A percentile compares a stretch with the other conserved stretches of the same genome.
Evolutionary conservation across 2,888 invertebrate genomes (phyloP).

Genomic region (Trisateles emortualis): DNA sequence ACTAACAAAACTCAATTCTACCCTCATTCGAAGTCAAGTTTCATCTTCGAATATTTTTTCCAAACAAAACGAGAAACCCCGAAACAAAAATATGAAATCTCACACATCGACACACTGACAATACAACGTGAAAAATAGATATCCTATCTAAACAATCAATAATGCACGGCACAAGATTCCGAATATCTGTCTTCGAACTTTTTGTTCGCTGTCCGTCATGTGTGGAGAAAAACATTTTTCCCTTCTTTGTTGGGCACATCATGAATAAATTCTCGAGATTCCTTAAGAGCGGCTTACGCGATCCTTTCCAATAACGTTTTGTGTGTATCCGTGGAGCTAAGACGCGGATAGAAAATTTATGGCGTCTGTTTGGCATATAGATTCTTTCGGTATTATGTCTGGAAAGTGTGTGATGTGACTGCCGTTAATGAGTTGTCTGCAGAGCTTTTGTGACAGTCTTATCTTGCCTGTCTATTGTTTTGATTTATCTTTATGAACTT

Average conservation of each 20-base stretch:
- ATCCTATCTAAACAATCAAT: slow-evolving; percentile 41
- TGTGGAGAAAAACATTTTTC: slow-evolving; percentile 37
- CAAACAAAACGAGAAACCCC: slow-evolving; percentile 5
- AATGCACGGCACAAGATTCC: slow-evolving; percentile 34
- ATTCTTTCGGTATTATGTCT: slow-evolving; percentile 4
- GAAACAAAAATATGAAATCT: slow-evolving; percentile 10
- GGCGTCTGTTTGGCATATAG: slow-evolving; percentile 13
- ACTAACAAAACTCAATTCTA: background rate
- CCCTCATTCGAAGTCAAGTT: background rate
- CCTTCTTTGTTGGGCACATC: slow-evolving; percentile 53
- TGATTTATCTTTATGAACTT: no score
- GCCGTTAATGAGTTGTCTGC: background rate
- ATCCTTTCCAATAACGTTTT: slow-evolving; percentile 56
- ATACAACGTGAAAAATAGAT: slow-evolving; percentile 22
- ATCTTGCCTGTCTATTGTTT: background rate
- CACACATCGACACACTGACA: slow-evolving; percentile 5
- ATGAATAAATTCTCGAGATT: slow-evolving; percentile 65
- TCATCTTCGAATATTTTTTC: background rate
- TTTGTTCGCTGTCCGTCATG: slow-evolving; percentile 39
- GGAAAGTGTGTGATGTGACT: background rate
- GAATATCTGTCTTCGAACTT: slow-evolving; percentile 32
- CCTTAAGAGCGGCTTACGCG: slow-evolving; percentile 52
- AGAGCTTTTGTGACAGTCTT: background rate
- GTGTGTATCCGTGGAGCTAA: slow-evolving; percentile 44
- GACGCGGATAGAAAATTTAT: slow-evolving; percentile 41